Evolutionary conservation across 2,797 vertebrate genomes (phyloP).

Genomic region (Cetoscarus ocellatus): DNA sequence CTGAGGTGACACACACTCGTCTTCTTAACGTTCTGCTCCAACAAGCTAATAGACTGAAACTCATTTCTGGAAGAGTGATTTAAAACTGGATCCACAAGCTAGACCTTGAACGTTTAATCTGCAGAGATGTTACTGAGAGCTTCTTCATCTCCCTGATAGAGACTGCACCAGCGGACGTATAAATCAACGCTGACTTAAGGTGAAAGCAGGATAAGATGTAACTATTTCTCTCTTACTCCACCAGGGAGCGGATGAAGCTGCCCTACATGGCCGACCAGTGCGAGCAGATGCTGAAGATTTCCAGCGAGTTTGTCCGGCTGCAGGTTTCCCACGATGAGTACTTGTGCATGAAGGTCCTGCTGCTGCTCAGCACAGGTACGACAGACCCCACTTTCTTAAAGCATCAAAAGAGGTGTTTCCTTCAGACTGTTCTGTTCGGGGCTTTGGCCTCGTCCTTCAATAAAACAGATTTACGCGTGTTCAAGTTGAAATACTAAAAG

Average conservation of each 20-base stretch:
- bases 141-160: conserved; percentile 25
- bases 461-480: no score
- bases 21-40: conserved; percentile 3
- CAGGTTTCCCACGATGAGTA: conserved; percentile 98
- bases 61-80: conserved; percentile 26
- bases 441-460: no score
- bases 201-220: background rate
- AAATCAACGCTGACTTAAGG: background rate
- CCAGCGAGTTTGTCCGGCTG: conserved; percentile 93
- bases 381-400: background rate
- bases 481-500: no score
- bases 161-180: background rate
- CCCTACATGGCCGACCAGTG: conserved; percentile 97
- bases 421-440: no score
- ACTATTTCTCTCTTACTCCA: conserved; percentile 50
- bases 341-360: conserved; percentile 98
- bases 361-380: conserved; percentile 97
- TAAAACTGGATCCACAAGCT: conserved; percentile 12
- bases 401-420: no score
- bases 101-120: conserved; percentile 29
- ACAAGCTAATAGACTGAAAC: conserved; percentile 18
- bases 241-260: conserved; percentile 93
- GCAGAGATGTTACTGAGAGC: conserved; percentile 4
- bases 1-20: conserved; percentile 13
- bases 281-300: conserved; percentile 95